Evolutionary conservation across 2,113 vertebrate species (phyloP).

Genomic region (Pollachius pollachius): DNA sequence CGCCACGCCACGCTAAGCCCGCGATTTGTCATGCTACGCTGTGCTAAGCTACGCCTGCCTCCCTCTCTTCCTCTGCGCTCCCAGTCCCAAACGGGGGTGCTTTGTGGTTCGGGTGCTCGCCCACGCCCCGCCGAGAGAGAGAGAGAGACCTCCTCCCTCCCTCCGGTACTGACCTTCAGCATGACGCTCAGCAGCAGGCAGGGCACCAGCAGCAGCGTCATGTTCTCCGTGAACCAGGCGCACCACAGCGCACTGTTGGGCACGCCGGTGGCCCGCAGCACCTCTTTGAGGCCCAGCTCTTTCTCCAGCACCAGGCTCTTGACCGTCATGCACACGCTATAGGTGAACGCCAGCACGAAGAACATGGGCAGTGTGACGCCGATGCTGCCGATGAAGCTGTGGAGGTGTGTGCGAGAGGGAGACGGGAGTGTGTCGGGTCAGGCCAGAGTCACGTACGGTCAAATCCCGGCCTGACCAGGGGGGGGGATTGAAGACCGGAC

Average conservation of each 20-base stretch:
- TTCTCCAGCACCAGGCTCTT: conserved; percentile 69
- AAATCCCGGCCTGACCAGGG: no score
- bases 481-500: no score
- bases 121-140: no score
- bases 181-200: conserved; percentile 66
- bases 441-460: no score
- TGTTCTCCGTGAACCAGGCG: conserved; percentile 54
- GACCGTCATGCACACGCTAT: conserved; percentile 62
- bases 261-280: conserved; percentile 49
- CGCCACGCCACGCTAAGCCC: no score
- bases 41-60: background rate
- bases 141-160: no score
- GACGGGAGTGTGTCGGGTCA: background rate
- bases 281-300: conserved; percentile 68
- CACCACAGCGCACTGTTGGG: conserved; percentile 57
- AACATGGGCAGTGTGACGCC: conserved; percentile 72
- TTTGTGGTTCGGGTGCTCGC: conserved; percentile 42
- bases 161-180: conserved; percentile 71
- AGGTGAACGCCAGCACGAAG: conserved; percentile 69
- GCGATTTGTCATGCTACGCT: background rate
- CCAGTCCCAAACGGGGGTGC: conserved; percentile 12
- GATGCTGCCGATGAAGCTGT: conserved; percentile 68
- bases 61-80: background rate
- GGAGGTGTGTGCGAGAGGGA: conserved; percentile 28
- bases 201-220: conserved; percentile 56